These are phyloP conservation scores for Scatophagus argus DNA, from an alignment of 2,113 vertebrate genomes.

Conservation along the genomic window DNA sequence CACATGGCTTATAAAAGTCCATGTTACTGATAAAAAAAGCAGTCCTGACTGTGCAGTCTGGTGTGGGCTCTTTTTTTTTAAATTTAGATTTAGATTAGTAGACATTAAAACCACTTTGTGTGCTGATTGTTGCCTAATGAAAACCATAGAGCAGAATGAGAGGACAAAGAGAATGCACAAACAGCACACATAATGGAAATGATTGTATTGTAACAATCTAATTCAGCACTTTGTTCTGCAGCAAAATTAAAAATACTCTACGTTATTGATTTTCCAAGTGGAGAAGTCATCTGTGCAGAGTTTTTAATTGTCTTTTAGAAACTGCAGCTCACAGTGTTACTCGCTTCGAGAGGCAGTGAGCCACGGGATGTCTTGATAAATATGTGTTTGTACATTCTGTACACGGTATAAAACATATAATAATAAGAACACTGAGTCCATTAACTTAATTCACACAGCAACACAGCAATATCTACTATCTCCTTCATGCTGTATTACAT, in stretches of 20 bases:
- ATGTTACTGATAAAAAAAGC: slow-evolving; percentile 45
- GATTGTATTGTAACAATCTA: slow-evolving; percentile 8
- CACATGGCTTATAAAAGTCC: slow-evolving; percentile 49
- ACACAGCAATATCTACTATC: not conserved
- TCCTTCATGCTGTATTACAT: not conserved
- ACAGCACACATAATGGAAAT: not conserved
- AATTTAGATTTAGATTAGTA: slow-evolving; percentile 50
- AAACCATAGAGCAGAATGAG: slow-evolving; percentile 6
- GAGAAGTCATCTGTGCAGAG: not conserved
- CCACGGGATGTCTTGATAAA: slow-evolving; percentile 4
- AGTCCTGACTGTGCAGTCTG: slow-evolving; percentile 47
- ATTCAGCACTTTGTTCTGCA: slow-evolving; percentile 26
- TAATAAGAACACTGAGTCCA: too few species aligned
- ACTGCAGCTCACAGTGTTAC: not conserved
- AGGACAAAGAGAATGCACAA: not conserved
- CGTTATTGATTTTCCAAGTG: slow-evolving; percentile 21
- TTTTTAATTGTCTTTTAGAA: slow-evolving; percentile 7
- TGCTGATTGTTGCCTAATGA: slow-evolving; percentile 20
- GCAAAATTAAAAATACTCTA: slow-evolving; percentile 3
- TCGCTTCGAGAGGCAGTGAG: not conserved
- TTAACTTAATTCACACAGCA: slow-evolving; percentile 29
- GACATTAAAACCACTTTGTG: slow-evolving; percentile 40
- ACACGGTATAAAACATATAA: not conserved
- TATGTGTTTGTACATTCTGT: slow-evolving; percentile 25
- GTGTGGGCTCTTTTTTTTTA: slow-evolving; percentile 20